Base-by-base conservation (phyloP, 2,113 vertebrate species). In the Neopipo cinnamomea region DNA sequence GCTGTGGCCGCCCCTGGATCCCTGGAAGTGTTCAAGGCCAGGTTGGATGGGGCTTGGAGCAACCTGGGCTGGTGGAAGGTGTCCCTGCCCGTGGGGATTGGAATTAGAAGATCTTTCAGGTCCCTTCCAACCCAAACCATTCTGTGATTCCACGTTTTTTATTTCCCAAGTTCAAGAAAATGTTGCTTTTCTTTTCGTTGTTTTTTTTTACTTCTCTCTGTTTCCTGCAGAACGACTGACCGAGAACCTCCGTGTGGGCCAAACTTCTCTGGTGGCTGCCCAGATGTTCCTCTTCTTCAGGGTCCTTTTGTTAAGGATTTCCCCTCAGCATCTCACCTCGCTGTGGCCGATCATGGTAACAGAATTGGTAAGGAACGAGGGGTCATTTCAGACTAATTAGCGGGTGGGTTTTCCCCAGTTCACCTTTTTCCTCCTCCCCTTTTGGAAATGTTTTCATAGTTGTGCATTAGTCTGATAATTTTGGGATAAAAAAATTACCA, bases 261-360 rank as follows among this genome's bases (percentile, higher is more conserved):
- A 98, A 66, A 99, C 98, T 15, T 95, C 99, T 5, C 73, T 98
- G 49, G 98, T 98, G 91, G 98, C 98, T 9, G 98, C 99, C 76
- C 99, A 99, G 97, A 99, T 99, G 98, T 99, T 99, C 96, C 98
- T 99, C 46, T 99, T 99, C 98, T 99, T 99, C 97, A 98, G 99
- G 77, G 99, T 99, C 91, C 97, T 99, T 65, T 81, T 99, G 93
- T 84, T 99, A 92, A 98, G 99, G 95, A 99, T 99, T 96, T 99
- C 99, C 31, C 98, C 98, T 73, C 99, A 99, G 67, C 99, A 99
- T 91, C 97, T 99, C 88, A 99, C 98, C 73, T 99, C 99, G 0
- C 87, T 99, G 72, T 99, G 99, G 99, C 99, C 99, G 42, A 99
- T 99, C 90, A 99, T 99, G 99, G 99, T 99, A 75, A 99, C 99